Percentiles rank a stretch among this genome's conserved stretches.
phyloP scores from a whole-genome alignment of 2,888 invertebrate species.

The Lymantria dispar region DNA sequence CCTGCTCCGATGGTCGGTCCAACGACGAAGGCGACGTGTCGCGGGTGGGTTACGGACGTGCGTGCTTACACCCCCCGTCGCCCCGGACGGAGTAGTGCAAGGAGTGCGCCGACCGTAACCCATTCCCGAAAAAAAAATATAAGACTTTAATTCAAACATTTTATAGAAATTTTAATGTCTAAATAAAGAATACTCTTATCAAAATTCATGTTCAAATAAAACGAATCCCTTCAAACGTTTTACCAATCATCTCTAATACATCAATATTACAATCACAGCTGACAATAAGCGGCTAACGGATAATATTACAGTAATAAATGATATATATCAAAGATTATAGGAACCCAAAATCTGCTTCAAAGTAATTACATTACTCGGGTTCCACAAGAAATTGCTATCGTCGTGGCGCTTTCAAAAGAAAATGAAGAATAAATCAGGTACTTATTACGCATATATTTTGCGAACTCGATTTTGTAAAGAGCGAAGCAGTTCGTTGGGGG shows the following conservation, averaged over 20 bases:
- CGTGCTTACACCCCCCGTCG: too few relatives aligned
- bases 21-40: too few relatives aligned
- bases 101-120: too few relatives aligned
- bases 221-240: not conserved
- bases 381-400: slow-evolving; percentile 4
- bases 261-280: slow-evolving; percentile 1
- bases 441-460: slow-evolving; percentile 3
- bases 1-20: too few relatives aligned
- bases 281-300: not conserved
- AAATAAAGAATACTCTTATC: too few relatives aligned
- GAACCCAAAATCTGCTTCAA: slow-evolving; percentile 7
- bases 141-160: too few relatives aligned
- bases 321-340: slow-evolving; percentile 6
- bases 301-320: slow-evolving; percentile 10
- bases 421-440: slow-evolving; percentile 5
- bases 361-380: slow-evolving; percentile 9
- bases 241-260: not conserved
- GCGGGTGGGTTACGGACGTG: too few relatives aligned
- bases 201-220: not conserved
- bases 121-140: too few relatives aligned
- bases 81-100: too few relatives aligned
- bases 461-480: not conserved
- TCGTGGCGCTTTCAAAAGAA: not conserved
- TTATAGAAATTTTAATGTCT: too few relatives aligned
- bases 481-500: not conserved